phyloP scores from a whole-genome alignment of 2,113 vertebrate genomes.

The Eretmochelys imbricata region DNA sequence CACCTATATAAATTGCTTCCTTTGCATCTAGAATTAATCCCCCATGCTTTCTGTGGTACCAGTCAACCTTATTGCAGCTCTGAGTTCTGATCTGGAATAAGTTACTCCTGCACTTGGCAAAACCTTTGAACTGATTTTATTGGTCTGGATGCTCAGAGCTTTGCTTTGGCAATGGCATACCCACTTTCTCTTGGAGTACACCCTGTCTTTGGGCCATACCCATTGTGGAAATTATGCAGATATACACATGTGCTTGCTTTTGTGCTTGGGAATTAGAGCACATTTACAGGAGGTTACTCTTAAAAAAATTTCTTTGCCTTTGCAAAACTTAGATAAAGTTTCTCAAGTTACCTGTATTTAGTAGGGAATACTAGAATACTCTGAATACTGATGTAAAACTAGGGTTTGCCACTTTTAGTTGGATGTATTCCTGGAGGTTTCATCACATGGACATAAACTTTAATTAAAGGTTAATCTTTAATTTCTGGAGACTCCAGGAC shows the following conservation, averaged over 20 bases:
- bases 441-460: not conserved
- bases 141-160: not conserved
- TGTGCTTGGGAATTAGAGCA: not conserved
- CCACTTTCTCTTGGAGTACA: not conserved
- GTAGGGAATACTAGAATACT: not conserved
- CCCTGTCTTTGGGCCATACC: not conserved
- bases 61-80: not conserved
- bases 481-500: not conserved
- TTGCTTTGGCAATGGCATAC: not conserved
- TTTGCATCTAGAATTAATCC: not conserved
- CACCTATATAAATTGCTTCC: not conserved
- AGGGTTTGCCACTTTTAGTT: not conserved
- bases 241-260: not conserved
- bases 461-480: not conserved
- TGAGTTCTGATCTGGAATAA: not conserved
- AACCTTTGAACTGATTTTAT: not conserved
- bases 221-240: not conserved
- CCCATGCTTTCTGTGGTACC: not conserved
- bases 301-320: not conserved
- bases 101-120: not conserved
- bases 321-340: conserved; percentile 19
- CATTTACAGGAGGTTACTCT: not conserved
- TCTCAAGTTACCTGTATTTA: not conserved
- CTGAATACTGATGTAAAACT: not conserved
- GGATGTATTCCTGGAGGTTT: not conserved